These are phyloP conservation scores for Parelbella ahira DNA, from an alignment of 2,888 invertebrate genomes.

Conservation along the genomic window DNA sequence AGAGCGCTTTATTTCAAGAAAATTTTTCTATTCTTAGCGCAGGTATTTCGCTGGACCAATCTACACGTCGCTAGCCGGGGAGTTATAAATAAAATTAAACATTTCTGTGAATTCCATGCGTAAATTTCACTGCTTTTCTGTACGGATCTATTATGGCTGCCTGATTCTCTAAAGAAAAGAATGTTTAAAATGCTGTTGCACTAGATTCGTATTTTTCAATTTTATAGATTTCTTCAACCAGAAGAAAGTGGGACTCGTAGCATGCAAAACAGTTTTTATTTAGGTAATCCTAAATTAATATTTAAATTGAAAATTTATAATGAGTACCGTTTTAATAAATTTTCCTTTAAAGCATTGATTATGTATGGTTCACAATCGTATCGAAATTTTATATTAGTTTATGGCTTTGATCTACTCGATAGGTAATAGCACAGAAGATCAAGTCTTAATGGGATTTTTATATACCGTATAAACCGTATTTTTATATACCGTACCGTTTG, in stretches of 20 bases:
- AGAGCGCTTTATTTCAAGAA: conserved; percentile 44
- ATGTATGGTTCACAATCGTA: too few relatives aligned
- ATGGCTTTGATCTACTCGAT: too few relatives aligned
- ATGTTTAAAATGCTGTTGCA: conserved; percentile 11
- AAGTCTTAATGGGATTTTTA: too few relatives aligned
- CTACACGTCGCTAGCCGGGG: conserved; percentile 34
- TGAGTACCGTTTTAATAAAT: too few relatives aligned
- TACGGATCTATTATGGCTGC: conserved; percentile 24
- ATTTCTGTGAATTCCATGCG: conserved; percentile 46
- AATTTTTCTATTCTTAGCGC: conserved; percentile 56
- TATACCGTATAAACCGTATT: too few relatives aligned
- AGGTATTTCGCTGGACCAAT: conserved; percentile 48
- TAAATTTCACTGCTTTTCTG: conserved; percentile 41
- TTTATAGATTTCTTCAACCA: conserved; percentile 9
- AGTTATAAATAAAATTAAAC: conserved; percentile 53
- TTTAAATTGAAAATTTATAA: too few relatives aligned
- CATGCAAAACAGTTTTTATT: conserved; percentile 6
- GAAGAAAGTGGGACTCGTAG: conserved; percentile 30
- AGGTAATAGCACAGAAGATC: too few relatives aligned
- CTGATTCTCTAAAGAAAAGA: conserved; percentile 17
- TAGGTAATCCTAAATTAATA: too few relatives aligned
- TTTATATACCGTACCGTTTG: too few relatives aligned
- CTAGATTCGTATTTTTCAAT: conserved; percentile 12
- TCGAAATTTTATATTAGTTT: too few relatives aligned
- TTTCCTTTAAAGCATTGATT: too few relatives aligned